Conservation (phyloP, 2,888 invertebrate species). For the Epistrophella euchroma region DNA sequence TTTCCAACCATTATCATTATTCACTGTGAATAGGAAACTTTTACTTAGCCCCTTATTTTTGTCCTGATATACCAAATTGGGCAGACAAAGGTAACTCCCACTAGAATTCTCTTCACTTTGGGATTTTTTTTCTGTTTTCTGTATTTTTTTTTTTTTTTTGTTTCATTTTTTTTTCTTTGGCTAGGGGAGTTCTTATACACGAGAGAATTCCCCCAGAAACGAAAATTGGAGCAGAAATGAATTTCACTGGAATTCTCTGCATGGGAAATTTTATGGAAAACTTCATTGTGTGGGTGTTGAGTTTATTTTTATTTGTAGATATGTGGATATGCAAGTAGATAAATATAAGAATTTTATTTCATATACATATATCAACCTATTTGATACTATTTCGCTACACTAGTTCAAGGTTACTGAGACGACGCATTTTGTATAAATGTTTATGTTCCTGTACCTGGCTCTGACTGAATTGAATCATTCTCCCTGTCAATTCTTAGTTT, state of each 20-base stretch:
- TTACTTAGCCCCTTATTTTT: conserved; percentile 25
- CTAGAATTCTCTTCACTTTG: conserved; percentile 34
- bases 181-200: neutral
- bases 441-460: conserved; percentile 35
- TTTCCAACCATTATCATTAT: conserved; percentile 23
- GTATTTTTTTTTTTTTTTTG: conserved; percentile 4
- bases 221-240: conserved; percentile 48
- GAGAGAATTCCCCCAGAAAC: neutral
- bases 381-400: conserved; percentile 43
- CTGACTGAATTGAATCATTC: conserved; percentile 50
- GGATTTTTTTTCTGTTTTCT: conserved; percentile 11
- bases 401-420: conserved; percentile 76
- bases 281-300: conserved; percentile 48
- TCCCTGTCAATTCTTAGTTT: neutral
- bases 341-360: conserved; percentile 40
- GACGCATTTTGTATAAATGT: conserved; percentile 44
- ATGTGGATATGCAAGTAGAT: neutral
- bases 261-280: conserved; percentile 37
- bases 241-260: conserved; percentile 58
- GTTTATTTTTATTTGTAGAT: neutral
- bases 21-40: conserved; percentile 45
- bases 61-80: conserved; percentile 9
- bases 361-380: neutral
- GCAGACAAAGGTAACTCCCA: conserved; percentile 24
- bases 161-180: conserved; percentile 28